A percentile compares a stretch with the other conserved stretches of the same genome.
These are phyloP conservation scores for Trogon surrucura DNA, from an alignment of 2,113 vertebrate genomes.

Conservation along the genomic window DNA sequence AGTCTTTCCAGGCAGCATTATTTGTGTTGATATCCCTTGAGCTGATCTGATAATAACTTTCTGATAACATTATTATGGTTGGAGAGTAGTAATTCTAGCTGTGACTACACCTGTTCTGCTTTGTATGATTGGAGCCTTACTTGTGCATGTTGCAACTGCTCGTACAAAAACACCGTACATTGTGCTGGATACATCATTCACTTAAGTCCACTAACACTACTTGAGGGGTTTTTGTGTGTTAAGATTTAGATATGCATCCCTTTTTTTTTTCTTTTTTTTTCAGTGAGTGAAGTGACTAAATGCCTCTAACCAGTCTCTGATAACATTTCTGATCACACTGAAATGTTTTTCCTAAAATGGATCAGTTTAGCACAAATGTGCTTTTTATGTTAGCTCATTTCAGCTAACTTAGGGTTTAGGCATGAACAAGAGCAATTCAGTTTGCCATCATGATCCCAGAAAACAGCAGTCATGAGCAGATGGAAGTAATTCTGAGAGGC, in stretches of 20 bases:
- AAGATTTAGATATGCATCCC: accelerated
- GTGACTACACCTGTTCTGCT: not conserved
- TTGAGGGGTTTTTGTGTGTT: not conserved
- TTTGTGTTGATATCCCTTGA: not conserved
- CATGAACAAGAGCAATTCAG: not conserved
- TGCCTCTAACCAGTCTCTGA: not conserved
- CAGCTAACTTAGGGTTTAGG: not conserved
- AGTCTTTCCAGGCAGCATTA: not conserved
- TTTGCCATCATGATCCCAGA: not conserved
- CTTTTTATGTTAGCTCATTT: not conserved
- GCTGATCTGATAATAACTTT: not conserved
- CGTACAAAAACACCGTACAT: accelerated
- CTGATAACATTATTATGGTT: not conserved
- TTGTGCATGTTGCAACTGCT: not conserved
- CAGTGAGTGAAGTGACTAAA: not conserved
- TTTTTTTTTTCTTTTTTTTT: not conserved
- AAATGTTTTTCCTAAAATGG: not conserved
- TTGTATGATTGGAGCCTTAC: not conserved
- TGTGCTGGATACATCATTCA: not conserved
- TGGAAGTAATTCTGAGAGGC: not conserved
- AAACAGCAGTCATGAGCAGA: not conserved
- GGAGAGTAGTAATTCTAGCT: not conserved
- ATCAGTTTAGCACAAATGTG: not conserved
- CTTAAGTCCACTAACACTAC: not conserved
- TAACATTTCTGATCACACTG: not conserved